These are phyloP conservation scores for Rutilus rutilus DNA, from an alignment of 2,113 vertebrate species.

Conservation along the genomic window DNA sequence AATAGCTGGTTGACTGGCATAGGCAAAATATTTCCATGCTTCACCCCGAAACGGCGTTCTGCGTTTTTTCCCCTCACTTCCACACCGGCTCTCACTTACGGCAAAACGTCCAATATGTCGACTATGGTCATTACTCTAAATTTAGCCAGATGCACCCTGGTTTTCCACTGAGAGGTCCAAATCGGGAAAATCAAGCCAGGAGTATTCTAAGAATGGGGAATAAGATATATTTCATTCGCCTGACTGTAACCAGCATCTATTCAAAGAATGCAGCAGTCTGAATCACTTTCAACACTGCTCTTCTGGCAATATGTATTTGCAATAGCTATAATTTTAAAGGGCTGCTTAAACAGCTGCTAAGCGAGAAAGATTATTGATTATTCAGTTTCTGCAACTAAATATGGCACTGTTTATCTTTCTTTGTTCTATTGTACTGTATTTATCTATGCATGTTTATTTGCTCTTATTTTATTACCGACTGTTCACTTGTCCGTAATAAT, in stretches of 20 bases:
- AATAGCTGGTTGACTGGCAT: slow-evolving; percentile 53
- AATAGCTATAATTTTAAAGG: slow-evolving; percentile 48
- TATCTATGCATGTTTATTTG: too few species aligned
- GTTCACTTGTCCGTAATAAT: too few species aligned
- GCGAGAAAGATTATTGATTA: neutral
- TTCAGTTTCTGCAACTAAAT: too few species aligned
- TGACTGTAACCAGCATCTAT: slow-evolving; percentile 63
- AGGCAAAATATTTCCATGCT: slow-evolving; percentile 58
- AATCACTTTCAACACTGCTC: slow-evolving; percentile 50
- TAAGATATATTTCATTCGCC: slow-evolving; percentile 62
- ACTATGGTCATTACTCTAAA: slow-evolving; percentile 55
- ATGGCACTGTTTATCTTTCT: too few species aligned
- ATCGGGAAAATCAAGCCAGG: slow-evolving; percentile 61
- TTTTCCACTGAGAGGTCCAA: slow-evolving; percentile 68
- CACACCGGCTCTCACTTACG: slow-evolving; percentile 43
- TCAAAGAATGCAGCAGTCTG: slow-evolving; percentile 56
- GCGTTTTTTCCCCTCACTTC: slow-evolving; percentile 57
- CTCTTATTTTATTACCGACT: too few species aligned
- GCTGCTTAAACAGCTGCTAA: slow-evolving; percentile 49
- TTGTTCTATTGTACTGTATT: too few species aligned
- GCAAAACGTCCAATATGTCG: slow-evolving; percentile 54
- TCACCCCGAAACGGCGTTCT: slow-evolving; percentile 43
- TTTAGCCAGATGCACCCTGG: slow-evolving; percentile 59
- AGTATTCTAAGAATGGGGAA: slow-evolving; percentile 62
- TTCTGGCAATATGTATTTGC: slow-evolving; percentile 54